A percentile compares a stretch with the other conserved stretches of the same genome.
Evolutionary conservation across 2,113 vertebrate species (phyloP).

Genomic region (Amazona guildingii): DNA sequence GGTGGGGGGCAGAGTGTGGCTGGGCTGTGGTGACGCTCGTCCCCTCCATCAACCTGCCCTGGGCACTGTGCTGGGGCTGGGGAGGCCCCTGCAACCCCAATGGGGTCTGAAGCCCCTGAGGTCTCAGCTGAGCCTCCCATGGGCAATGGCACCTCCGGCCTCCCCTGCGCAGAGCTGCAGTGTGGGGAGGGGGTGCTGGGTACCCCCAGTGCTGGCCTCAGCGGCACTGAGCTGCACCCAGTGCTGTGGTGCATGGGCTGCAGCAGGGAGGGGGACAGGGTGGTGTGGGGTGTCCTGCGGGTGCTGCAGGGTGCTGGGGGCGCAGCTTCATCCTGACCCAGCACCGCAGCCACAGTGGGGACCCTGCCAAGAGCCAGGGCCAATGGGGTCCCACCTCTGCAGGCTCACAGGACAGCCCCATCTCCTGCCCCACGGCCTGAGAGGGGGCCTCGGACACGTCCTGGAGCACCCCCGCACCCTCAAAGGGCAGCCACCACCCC

Average conservation of each 20-base stretch:
- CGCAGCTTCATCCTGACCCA: neutral
- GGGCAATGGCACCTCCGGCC: neutral
- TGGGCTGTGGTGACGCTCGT: neutral
- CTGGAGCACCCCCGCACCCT: rapidly evolving
- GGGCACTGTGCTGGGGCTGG: rapidly evolving
- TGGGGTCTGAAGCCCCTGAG: neutral
- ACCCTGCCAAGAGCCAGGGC: neutral
- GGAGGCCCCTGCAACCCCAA: rapidly evolving
- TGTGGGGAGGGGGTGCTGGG: rapidly evolving
- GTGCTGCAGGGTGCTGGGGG: rapidly evolving
- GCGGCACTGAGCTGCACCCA: rapidly evolving
- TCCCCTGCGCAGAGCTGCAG: neutral
- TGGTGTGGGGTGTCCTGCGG: rapidly evolving
- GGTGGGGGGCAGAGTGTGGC: rapidly evolving
- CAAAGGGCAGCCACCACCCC: neutral
- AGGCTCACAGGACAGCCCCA: rapidly evolving
- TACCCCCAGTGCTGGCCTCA: rapidly evolving
- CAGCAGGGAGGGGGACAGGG: neutral
- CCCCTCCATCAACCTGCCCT: neutral
- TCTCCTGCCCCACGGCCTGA: neutral
- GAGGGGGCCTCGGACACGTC: rapidly evolving
- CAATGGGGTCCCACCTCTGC: rapidly evolving
- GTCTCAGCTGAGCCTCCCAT: neutral
- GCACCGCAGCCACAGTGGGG: neutral
- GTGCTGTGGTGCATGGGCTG: rapidly evolving